Evolutionary conservation across 2,888 invertebrate genomes (phyloP), one percentile per base, ranked within the genome.

Genomic region (Zhengitettix transpicula): DNA sequence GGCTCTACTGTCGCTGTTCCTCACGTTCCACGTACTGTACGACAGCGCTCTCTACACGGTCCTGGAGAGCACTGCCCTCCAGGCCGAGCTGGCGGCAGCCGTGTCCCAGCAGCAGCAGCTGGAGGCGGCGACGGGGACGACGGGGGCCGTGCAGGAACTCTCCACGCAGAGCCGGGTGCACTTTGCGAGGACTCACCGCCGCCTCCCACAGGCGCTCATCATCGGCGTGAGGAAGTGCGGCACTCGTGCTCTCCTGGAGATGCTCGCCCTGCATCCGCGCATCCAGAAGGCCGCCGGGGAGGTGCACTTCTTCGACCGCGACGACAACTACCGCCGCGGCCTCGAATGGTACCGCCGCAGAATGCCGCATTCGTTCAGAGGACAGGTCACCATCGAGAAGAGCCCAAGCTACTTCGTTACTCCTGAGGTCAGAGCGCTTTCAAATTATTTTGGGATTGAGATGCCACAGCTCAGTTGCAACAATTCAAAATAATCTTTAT

Each of bases 321-420:
- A 91, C 70, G 91, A 91, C 68, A 94, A 94, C 73, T 98, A 95
- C 73, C 82, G 84, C 58, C 81, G 85, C 65, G 98, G 98, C 0
- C 77, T 95, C 62, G 93, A 96, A 63, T 98, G 97, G 97, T 98
- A 98, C 74, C 77, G 89, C 62, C 84, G 84, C 70, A 89, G 91
- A 72, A 96, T 97, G 95, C 96, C 96, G 12, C 85, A 87, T 69
- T 92, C 95, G 1, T 89, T 87, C 73, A 83, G 85, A 64, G 89
- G 90, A 53, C 95, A 96, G 74, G 87, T 96, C 66, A 95, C 95
- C 60, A 89, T 96, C 67, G 98, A 98, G 74, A 98, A 99, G 75
- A 96, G 94, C 68, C 98, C 98, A 9, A 93, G 94, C 69, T 98
- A 98, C 75, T 98, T 98, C 76, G 92, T 96, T 55, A 93, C 93